Evolutionary conservation across 1,140 invertebrate genomes (phyloP).

Genomic region (Phymastichus coffea): DNA sequence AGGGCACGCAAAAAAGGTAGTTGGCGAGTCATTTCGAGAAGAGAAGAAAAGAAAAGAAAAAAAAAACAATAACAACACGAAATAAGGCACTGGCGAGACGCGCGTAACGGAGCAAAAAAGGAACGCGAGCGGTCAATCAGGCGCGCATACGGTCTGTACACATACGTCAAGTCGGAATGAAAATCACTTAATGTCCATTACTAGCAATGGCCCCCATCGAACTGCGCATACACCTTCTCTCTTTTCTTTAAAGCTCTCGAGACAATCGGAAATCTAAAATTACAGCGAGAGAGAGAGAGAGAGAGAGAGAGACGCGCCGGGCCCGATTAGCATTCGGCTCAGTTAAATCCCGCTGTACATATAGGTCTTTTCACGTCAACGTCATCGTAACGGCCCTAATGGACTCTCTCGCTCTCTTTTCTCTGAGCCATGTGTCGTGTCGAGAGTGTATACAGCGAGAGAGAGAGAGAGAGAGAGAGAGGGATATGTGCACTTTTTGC

Average conservation of each 20-base stretch:
- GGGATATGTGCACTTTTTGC: too few relatives aligned
- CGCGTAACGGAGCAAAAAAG: too few relatives aligned
- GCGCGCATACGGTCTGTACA: too few relatives aligned
- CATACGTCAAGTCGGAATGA: conserved; percentile 6
- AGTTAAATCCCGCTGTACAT: conserved; percentile 32
- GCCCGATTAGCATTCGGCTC: conserved; percentile 37
- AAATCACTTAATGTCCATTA: conserved; percentile 31
- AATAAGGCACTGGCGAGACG: too few relatives aligned
- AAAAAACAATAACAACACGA: too few relatives aligned
- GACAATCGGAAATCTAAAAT: conserved; percentile 29
- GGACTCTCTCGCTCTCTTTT: conserved; percentile 9
- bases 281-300: conserved; percentile 28
- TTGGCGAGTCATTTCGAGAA: too few relatives aligned
- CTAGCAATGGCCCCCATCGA: neutral
- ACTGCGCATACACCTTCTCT: neutral
- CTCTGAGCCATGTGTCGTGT: conserved; percentile 11
- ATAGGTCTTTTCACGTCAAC: conserved; percentile 33
- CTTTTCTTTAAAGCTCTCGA: neutral
- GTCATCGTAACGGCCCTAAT: conserved; percentile 29
- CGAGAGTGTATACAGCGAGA: too few relatives aligned
- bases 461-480: too few relatives aligned
- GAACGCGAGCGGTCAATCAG: too few relatives aligned
- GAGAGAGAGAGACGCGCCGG: conserved; percentile 3
- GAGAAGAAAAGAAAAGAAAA: too few relatives aligned
- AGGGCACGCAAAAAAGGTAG: neutral